phyloP scores from a whole-genome alignment of 2,888 invertebrate genomes.

The Copidosoma aretas region DNA sequence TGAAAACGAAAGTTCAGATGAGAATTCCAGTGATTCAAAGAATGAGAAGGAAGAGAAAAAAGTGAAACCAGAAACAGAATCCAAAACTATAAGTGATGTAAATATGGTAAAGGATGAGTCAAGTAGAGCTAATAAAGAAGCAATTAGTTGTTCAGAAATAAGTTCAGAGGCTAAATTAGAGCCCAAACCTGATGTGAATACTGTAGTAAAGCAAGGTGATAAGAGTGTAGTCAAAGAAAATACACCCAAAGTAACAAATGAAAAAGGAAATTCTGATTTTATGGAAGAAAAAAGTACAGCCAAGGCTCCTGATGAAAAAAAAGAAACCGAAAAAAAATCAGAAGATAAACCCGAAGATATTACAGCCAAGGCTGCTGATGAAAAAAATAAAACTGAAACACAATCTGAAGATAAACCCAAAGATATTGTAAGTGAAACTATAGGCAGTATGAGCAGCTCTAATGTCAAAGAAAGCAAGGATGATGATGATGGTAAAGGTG shows the following conservation, averaged over 20 bases:
- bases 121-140: neutral
- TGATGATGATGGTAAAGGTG: too few relatives aligned
- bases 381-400: neutral
- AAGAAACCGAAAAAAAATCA: neutral
- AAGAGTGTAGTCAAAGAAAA: constrained; percentile 43
- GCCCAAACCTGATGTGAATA: constrained; percentile 3
- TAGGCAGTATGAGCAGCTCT: too few relatives aligned
- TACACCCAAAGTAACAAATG: neutral
- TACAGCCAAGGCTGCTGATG: too few relatives aligned
- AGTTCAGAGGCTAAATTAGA: constrained; percentile 9
- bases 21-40: constrained; percentile 31
- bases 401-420: neutral
- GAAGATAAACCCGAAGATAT: neutral
- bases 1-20: constrained; percentile 58
- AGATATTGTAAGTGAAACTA: neutral
- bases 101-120: neutral
- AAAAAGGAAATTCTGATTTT: too few relatives aligned
- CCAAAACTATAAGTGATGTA: neutral
- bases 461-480: too few relatives aligned
- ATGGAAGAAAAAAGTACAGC: too few relatives aligned
- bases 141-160: neutral
- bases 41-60: neutral
- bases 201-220: constrained; percentile 39
- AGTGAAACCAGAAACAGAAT: neutral
- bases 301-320: constrained; percentile 23